phyloP scores from a whole-genome alignment of 2,113 vertebrate species.

The Ophthalmolycus amberensis region DNA sequence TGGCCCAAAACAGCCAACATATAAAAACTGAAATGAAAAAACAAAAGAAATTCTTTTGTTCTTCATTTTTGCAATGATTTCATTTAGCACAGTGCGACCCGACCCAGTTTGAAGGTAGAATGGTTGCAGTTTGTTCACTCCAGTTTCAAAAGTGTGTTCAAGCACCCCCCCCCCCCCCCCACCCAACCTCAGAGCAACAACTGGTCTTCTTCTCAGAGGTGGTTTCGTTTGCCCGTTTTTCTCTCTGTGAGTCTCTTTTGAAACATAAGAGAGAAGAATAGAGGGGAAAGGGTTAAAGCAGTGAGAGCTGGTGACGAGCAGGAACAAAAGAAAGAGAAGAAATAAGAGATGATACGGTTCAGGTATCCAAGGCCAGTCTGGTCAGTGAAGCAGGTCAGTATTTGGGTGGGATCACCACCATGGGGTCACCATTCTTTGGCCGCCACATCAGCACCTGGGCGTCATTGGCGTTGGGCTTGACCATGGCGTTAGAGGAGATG shows the following conservation, averaged over 20 bases:
- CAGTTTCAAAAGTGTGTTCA: conserved; percentile 71
- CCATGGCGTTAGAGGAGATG: conserved; percentile 92
- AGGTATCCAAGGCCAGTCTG: conserved; percentile 73
- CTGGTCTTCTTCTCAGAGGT: conserved; percentile 50
- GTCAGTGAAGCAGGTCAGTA: conserved; percentile 78
- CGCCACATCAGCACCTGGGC: conserved; percentile 99
- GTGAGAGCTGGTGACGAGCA: conserved; percentile 59
- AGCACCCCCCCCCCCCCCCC: not conserved
- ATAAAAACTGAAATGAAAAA: conserved; percentile 54
- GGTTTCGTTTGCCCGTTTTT: conserved; percentile 53
- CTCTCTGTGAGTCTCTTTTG: conserved; percentile 20
- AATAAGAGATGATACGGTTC: conserved; percentile 57
- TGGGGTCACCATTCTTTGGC: conserved; percentile 88
- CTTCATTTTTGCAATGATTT: conserved; percentile 65
- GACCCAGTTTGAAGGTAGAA: conserved; percentile 90
- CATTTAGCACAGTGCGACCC: conserved; percentile 92
- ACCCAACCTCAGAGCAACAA: conserved; percentile 28
- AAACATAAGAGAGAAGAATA: conserved; percentile 33
- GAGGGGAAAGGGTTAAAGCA: conserved; percentile 29
- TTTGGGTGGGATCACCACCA: conserved; percentile 96
- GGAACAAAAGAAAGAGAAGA: conserved; percentile 34
- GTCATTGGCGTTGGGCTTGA: conserved; percentile 98
- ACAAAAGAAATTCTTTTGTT: conserved; percentile 30
- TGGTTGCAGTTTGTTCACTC: conserved; percentile 86
- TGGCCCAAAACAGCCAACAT: conserved; percentile 44